Percentiles rank a stretch among this genome's conserved stretches.
These are phyloP conservation scores for Paramisgurnus dabryanus DNA, from an alignment of 2,113 vertebrate species.

Conservation along the genomic window DNA sequence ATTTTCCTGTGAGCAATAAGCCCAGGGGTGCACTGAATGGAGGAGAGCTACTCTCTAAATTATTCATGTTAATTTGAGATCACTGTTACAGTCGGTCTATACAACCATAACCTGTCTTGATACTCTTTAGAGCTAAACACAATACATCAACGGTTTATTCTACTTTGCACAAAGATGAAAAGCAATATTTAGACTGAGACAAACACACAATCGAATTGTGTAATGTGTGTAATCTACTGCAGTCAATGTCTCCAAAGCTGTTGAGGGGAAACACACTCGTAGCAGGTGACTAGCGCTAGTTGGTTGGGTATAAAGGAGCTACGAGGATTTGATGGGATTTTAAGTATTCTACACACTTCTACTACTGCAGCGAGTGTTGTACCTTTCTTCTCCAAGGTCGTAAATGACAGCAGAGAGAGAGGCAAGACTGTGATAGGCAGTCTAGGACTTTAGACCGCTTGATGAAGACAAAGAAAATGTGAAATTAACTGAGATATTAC, in stretches of 20 bases:
- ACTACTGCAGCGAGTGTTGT: conserved; percentile 53
- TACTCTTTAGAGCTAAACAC: not conserved
- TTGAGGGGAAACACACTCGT: conserved; percentile 12
- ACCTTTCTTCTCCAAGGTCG: conserved; percentile 80
- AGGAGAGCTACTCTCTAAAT: conserved; percentile 44
- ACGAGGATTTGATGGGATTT: conserved; percentile 2
- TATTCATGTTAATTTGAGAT: conserved; percentile 55
- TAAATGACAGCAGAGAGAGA: conserved; percentile 82
- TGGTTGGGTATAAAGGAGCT: conserved; percentile 10
- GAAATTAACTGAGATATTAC: not conserved
- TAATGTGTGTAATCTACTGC: conserved; percentile 14
- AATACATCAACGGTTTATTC: not conserved
- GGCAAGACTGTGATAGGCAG: conserved; percentile 78
- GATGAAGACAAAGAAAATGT: conserved; percentile 57
- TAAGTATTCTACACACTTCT: conserved; percentile 41
- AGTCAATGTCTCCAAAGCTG: conserved; percentile 2
- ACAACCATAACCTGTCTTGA: conserved; percentile 21
- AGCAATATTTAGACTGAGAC: not conserved
- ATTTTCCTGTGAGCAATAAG: conserved; percentile 30
- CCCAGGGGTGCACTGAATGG: conserved; percentile 33
- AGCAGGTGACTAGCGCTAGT: not conserved
- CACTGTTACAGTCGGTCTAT: conserved; percentile 34
- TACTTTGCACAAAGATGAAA: not conserved
- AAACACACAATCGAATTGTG: conserved; percentile 23
- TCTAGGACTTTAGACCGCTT: conserved; percentile 76